Base-by-base conservation (phyloP, 2,888 invertebrate genomes). In the Saturnia pavonia region DNA sequence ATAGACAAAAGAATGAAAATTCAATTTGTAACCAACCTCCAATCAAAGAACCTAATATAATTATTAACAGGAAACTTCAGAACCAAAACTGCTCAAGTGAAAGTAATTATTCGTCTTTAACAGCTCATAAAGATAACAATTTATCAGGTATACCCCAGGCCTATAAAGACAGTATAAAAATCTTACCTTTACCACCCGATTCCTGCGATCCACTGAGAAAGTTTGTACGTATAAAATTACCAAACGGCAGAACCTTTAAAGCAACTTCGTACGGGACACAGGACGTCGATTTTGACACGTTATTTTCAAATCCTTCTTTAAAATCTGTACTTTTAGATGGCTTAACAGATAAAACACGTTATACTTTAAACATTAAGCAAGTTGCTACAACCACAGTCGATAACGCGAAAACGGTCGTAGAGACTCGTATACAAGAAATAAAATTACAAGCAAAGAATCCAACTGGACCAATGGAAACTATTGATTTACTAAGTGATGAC, bases 401-500 rank as follows among this genome's bases (percentile, higher is more conserved):
- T 51, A 72, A 81, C 67, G 75, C 81, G 9, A 75, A 75, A 68
- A 77, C 78, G 74, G 74, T 82, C 72, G 34, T 83, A 19, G 78
- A 80, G 27, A 75, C 81, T 4, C 75, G 78, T 71, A 81, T 85
- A 22, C 79, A 84, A 60, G 78, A 80, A 69, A 78, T 86, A n/a
- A 72, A 77, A 45, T 42, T 82, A 9, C 71, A 74, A 57, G 14
- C 72, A 11, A 72, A 71, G 66, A 25, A 45, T 45, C 4, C 40
- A 0, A 45, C 45, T 8, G 54, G 63, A 12, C 72, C 75, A 42
- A 71, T 85, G 60, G 91, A 92, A 73, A 90, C 88, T 48, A 88
- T 94, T 57, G 82, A 89, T 79, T 84, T 94, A 72, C 79, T 92
- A 12, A 93, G 92, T 74, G 93, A 93, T 65, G 92, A 93, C 9